Evolutionary conservation across 2,113 vertebrate species (phyloP).

Genomic region (Oriolus oriolus): DNA sequence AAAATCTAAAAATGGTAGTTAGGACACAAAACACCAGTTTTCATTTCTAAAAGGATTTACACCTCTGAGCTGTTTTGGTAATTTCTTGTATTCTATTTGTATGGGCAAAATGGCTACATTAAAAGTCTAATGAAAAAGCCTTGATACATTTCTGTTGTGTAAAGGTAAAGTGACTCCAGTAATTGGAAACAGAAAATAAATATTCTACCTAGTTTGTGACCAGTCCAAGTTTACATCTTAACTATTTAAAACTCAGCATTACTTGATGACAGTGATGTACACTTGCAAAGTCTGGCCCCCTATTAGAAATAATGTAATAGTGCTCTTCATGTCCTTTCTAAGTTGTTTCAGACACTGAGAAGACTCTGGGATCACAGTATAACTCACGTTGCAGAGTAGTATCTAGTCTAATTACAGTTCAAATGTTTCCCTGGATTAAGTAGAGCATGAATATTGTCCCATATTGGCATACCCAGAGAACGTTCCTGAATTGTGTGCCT

Average conservation of each 20-base stretch:
- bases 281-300: neutral
- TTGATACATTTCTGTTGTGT: neutral
- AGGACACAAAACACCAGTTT: neutral
- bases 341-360: neutral
- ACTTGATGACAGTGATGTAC: neutral
- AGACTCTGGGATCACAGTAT: neutral
- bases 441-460: neutral
- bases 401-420: neutral
- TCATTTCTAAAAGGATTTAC: neutral
- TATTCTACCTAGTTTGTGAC: neutral
- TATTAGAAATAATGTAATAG: neutral
- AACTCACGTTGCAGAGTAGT: neutral
- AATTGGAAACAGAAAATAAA: neutral
- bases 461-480: neutral
- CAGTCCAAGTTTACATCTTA: neutral
- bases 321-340: neutral
- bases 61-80: neutral
- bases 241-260: neutral
- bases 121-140: neutral
- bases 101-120: neutral
- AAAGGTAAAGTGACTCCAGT: neutral
- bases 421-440: neutral
- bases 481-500: fast-evolving
- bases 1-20: neutral
- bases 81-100: neutral